Base-by-base conservation (phyloP, 2,113 vertebrate species). In the Ifrita kowaldi region DNA sequence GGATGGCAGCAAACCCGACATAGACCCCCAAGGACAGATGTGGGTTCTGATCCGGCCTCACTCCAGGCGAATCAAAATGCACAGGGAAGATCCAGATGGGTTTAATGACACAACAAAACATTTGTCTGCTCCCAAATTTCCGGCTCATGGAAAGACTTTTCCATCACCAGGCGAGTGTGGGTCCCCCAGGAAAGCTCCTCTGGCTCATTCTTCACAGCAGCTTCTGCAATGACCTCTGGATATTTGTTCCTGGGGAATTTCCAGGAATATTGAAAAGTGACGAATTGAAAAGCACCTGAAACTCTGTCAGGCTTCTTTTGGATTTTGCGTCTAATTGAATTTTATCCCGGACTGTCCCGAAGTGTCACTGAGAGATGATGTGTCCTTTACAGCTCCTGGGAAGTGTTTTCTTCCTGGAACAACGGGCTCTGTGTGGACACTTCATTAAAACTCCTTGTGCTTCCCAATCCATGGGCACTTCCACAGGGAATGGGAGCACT, bases 311-410 rank as follows among this genome's bases (percentile, higher is more conserved):
- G 41, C 75, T 86, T 52, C 62, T 50, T 71, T 37, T 67, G 71
- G 87, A 65, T 89, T 96, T 79, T 87, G 70, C 89, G 49, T 89
- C 93, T 89, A 96, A 94, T 91, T 92, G 96, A 91, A 93, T 96
- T 89, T 95, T 82, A 77, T 60, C 85, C 86, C 30, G 35, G 59
- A 60, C 67, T 77, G 70, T 94, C 94, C 84, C 80, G 50, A 76
- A 77, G 84, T 85, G 94, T 91, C 83, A 83, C 80, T 60, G 80
- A 62, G 79, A 79, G 53, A 75, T 67, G 68, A 84, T 89, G 65
- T 84, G 87, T 69, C 84, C 92, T 87, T 63, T 67, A 59, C 28
- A 76, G 65, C 84, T 93, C 68, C 83, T 68, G 73, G 37, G 73
- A 82, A 88, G 69, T 4, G 9, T 73, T 86, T 93, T 75, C 67